Base-by-base conservation (phyloP, 2,888 invertebrate species). In the Nemoura dubitans region DNA sequence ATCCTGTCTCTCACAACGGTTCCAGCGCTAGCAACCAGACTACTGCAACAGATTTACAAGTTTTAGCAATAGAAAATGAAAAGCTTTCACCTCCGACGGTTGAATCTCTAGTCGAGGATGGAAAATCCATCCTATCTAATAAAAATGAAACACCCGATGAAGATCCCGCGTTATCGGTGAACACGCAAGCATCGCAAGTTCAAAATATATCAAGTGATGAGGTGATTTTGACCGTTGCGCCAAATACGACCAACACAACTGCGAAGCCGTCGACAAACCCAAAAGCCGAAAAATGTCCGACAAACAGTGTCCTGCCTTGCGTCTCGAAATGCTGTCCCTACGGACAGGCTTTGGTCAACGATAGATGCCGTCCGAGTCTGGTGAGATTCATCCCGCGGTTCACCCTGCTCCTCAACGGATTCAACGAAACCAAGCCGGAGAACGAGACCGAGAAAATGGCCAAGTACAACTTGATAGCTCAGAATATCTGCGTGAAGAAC, bases 251-350 rank as follows among this genome's bases (percentile, higher is more conserved):
- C 1, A 78, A 26, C 16, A 78, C 78, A 10, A 78, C 78, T 14
- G 26, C 7, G 25, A 28, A 78, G 27, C 78, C 78, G 27, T 78
- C 28, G 78, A 28, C 3, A 26, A 27, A 27, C 2, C 16, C 3
- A 2, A 26, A 1, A 0, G 27, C 6, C 3, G 81, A 81, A 30
- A 30, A n/a, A 28, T 81, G 81, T 81, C 81, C 81, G 6, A 21
- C n/a, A 2, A 30, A 81, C 30, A 81, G 81, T n/a, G 14, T 21
- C 0, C 28, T 81, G 30, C 81, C 86, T 1, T 87, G 87, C 5
- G 93, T 93, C 0, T 92, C 92, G 59, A 93, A 93, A 89, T 93
- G 93, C 90, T 93, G 93, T 88, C 92, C 92, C 0, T 92, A 92
- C 82, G 93, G 93, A 0, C 92, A 93, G 89, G 93, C 92, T 87